Percentiles rank a stretch among this genome's conserved stretches.
phyloP scores from a whole-genome alignment of 2,113 vertebrate genomes.

The Etheostoma spectabile region DNA sequence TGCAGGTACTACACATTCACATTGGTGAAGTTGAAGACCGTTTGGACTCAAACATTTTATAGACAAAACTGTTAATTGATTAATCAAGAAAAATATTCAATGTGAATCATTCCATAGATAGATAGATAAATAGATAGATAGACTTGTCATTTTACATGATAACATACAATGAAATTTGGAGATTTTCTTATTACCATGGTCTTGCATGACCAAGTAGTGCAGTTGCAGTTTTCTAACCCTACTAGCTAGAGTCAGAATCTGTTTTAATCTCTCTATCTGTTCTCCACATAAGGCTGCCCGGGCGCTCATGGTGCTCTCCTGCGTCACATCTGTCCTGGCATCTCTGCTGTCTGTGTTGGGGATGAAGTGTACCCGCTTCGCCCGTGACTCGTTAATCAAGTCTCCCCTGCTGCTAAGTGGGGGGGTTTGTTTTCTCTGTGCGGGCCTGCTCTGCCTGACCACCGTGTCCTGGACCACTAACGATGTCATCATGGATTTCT shows the following conservation, averaged over 20 bases:
- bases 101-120: background rate
- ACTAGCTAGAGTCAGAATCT: background rate
- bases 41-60: background rate
- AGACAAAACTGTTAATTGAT: background rate
- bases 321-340: constrained; percentile 85
- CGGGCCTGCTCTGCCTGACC: constrained; percentile 88
- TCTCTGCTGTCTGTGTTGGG: constrained; percentile 83
- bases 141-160: too few relatives aligned
- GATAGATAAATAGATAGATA: too few relatives aligned
- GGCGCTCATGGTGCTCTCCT: constrained; percentile 93
- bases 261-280: constrained; percentile 5
- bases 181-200: too few relatives aligned
- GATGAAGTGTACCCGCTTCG: constrained; percentile 92
- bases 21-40: background rate
- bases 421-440: constrained; percentile 84
- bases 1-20: constrained; percentile 80
- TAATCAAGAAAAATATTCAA: background rate
- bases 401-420: constrained; percentile 78
- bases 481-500: constrained; percentile 87
- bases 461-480: constrained; percentile 91
- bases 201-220: background rate
- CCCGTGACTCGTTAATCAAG: constrained; percentile 85
- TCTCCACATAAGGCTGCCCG: constrained; percentile 81
- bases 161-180: too few relatives aligned
- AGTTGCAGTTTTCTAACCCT: background rate